Conservation (phyloP, 2,888 invertebrate genomes). For the Perdita meconis region DNA sequence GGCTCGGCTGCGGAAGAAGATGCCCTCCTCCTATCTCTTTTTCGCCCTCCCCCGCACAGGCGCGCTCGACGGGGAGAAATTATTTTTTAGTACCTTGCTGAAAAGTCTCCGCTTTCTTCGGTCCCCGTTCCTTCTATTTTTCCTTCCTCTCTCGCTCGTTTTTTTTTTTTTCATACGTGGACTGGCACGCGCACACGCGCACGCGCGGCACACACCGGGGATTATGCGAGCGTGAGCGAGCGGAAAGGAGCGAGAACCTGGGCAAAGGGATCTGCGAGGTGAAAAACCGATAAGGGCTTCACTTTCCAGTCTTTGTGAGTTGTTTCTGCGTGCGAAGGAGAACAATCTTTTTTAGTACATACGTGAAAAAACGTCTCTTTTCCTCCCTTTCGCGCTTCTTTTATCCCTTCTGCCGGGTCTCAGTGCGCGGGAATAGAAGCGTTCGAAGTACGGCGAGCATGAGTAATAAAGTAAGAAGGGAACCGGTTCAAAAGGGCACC, state of each 20-base stretch:
- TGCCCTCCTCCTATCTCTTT: constrained; percentile 22
- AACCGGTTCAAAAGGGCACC: constrained; percentile 47
- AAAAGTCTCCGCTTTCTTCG: constrained; percentile 59
- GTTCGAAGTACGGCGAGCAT: constrained; percentile 50
- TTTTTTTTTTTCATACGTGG: constrained; percentile 31
- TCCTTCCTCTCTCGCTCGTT: no score
- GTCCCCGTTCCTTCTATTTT: constrained; percentile 16
- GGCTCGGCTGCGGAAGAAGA: constrained; percentile 42
- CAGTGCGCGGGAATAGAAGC: constrained; percentile 40
- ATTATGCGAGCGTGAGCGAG: constrained; percentile 58
- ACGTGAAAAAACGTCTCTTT: constrained; percentile 51
- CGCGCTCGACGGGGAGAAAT: constrained; percentile 24
- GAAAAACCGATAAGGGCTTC: constrained; percentile 62
- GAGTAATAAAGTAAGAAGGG: constrained; percentile 56
- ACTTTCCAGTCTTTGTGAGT: constrained; percentile 55
- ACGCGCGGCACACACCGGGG: no score
- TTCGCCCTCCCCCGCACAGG: constrained; percentile 1
- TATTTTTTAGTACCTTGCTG: constrained; percentile 59
- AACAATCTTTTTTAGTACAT: constrained; percentile 60
- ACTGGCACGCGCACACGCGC: constrained; percentile 24
- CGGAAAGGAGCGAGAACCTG: constrained; percentile 37
- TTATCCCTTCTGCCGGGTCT: constrained; percentile 16
- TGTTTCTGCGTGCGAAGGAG: constrained; percentile 57
- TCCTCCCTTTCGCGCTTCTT: constrained; percentile 8
- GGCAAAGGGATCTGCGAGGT: constrained; percentile 57